Evolutionary conservation across 2,888 invertebrate species (phyloP), one percentile per base, ranked within the genome.

Genomic region (Timema cristinae): DNA sequence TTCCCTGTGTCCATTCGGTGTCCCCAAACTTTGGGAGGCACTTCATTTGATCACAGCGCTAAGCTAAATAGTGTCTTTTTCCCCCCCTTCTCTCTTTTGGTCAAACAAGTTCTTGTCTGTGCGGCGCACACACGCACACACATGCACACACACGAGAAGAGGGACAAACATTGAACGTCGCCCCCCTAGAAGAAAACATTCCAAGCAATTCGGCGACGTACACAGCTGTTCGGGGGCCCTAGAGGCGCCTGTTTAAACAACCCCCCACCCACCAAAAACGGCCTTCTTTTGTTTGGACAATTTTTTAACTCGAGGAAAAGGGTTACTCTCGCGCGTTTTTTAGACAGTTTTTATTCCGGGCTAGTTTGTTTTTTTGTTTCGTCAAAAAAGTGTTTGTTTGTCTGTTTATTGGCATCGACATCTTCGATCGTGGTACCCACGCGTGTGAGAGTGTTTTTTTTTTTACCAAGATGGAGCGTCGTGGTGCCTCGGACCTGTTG

Each of bases 281-380:
- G 72, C 66, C 69, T 85, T 84, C 85, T 85, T 85, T 84, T 84
- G 85, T 85, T 84, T 32, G 32, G 32, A 32, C 32, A 32, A 32
- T 32, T 32, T 32, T 32, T 32, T 32, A 32, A 32, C 32, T 32
- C 32, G 32, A 4, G 32, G 32, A 32, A 2, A 32, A 32, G n/a
- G n/a, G 32, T 32, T 32, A 32, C 32, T 32, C 32, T 32, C 32
- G 32, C 32, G 32, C 32, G 32, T 32, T 32, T 32, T 32, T 32
- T 32, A 32, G 32, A 32, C 32, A 32, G 32, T 32, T 32, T 32
- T 32, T 32, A 32, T 32, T 32, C 32, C 32, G 32, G 32, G 32
- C 32, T 32, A 32, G 32, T 32, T 32, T 32, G n/a, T 32, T 32
- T 32, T 32, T 32, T 32, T 32, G 32, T 32, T 32, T 32, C 32